phyloP scores from a whole-genome alignment of 2,888 invertebrate genomes.

The Erannis defoliaria region DNA sequence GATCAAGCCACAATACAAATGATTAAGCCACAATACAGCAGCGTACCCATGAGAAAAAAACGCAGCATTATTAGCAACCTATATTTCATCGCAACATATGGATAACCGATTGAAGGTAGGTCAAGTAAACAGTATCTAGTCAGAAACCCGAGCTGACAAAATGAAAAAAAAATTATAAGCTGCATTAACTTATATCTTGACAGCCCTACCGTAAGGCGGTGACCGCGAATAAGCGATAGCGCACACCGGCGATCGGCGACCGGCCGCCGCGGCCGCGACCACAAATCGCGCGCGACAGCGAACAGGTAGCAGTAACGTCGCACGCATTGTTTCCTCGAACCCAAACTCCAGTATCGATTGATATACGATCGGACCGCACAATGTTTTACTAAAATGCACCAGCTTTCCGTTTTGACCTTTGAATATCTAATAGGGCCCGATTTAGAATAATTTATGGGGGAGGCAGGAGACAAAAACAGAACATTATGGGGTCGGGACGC shows the following conservation, averaged over 20 bases:
- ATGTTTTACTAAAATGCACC: conserved; percentile 81
- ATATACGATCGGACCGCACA: conserved; percentile 79
- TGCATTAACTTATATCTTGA: conserved; percentile 1
- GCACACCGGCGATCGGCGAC: conserved; percentile 39
- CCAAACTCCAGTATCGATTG: conserved; percentile 78
- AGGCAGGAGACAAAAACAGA: conserved; percentile 80
- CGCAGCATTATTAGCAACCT: too few relatives aligned
- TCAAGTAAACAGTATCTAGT: too few relatives aligned
- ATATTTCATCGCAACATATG: too few relatives aligned
- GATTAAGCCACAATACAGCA: too few relatives aligned
- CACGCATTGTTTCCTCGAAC: conserved; percentile 81
- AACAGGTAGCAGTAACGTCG: conserved; percentile 73
- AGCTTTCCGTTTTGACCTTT: conserved; percentile 79
- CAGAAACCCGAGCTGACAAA: too few relatives aligned
- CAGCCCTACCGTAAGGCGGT: conserved; percentile 49
- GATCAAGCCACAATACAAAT: too few relatives aligned
- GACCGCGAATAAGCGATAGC: conserved; percentile 58
- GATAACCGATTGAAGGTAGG: too few relatives aligned
- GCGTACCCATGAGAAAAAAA: too few relatives aligned
- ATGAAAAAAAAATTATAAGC: too few relatives aligned
- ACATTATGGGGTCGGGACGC: conserved; percentile 70
- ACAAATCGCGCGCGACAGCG: conserved; percentile 71
- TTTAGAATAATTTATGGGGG: conserved; percentile 83
- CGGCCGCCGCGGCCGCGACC: conserved; percentile 62
- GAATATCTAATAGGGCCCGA: conserved; percentile 84